phyloP scores from a whole-genome alignment of 2,888 invertebrate species.

The Entomobrya proxima region DNA sequence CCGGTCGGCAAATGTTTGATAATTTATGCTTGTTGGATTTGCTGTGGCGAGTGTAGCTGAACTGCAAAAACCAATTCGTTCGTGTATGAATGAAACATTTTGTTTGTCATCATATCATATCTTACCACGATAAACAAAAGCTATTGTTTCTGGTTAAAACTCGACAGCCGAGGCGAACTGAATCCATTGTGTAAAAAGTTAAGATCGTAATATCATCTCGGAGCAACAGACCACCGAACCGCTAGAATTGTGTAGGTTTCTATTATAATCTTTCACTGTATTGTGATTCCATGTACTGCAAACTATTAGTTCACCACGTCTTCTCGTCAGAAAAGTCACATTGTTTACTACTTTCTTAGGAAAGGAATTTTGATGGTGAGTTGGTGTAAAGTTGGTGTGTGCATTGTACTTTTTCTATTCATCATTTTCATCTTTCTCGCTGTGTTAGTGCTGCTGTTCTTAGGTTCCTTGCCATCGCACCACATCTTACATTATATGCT shows the following conservation, averaged over 20 bases:
- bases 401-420: constrained; percentile 11
- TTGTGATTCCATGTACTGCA: not conserved
- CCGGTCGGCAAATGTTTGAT: constrained; percentile 1
- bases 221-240: constrained; percentile 3
- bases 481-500: not conserved
- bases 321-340: constrained; percentile 3
- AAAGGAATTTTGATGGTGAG: constrained; percentile 25
- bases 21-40: not conserved
- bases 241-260: not conserved
- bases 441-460: not conserved
- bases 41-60: not conserved
- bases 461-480: not conserved
- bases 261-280: not conserved
- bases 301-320: not conserved
- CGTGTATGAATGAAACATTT: constrained; percentile 10
- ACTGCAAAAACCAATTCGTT: constrained; percentile 34
- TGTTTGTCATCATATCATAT: constrained; percentile 28
- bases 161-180: constrained; percentile 15
- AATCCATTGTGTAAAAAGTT: not conserved
- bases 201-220: not conserved
- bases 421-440: not conserved
- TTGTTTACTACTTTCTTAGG: constrained; percentile 35
- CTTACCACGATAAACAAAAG: constrained; percentile 33
- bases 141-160: constrained; percentile 17
- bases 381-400: not conserved